A percentile compares a stretch with the other conserved stretches of the same genome.
Evolutionary conservation across 1,140 invertebrate genomes (phyloP).

Genomic region (Parasteatoda tepidariorum): DNA sequence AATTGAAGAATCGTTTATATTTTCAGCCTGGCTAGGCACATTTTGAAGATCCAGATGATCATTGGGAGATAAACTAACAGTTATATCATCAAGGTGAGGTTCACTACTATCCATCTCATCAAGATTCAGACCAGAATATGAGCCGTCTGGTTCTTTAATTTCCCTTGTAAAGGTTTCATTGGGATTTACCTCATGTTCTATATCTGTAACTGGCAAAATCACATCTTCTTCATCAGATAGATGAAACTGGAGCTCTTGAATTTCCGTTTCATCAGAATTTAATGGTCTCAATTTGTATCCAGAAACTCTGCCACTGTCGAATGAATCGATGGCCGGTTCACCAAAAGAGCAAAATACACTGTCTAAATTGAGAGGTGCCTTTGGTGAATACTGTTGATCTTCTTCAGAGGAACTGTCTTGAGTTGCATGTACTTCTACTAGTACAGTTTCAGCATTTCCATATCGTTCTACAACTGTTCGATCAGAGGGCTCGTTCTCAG

Average conservation of each 20-base stretch:
- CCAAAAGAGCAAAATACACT: neutral
- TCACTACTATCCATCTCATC: neutral
- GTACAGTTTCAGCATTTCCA: conserved; percentile 62
- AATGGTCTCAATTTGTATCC: neutral
- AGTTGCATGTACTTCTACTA: conserved; percentile 63
- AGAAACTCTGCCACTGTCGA: no score
- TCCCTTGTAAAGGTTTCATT: neutral
- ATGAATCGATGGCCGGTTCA: neutral
- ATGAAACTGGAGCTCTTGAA: conserved; percentile 16
- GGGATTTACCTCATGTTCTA: no score
- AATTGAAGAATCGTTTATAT: neutral
- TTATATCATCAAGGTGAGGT: neutral
- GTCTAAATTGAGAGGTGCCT: neutral
- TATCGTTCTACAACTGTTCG: conserved; percentile 62
- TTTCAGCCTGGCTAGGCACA: neutral
- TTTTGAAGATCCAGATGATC: neutral
- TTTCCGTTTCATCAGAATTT: neutral
- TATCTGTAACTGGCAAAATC: neutral
- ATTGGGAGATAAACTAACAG: neutral
- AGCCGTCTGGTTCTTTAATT: neutral
- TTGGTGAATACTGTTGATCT: conserved; percentile 25
- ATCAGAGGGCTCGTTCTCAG: conserved; percentile 12
- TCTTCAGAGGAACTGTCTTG: conserved; percentile 59
- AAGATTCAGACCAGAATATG: neutral
- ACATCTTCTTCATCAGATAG: conserved; percentile 26